phyloP scores from a whole-genome alignment of 2,113 vertebrate species.

The Chloebia gouldiae region DNA sequence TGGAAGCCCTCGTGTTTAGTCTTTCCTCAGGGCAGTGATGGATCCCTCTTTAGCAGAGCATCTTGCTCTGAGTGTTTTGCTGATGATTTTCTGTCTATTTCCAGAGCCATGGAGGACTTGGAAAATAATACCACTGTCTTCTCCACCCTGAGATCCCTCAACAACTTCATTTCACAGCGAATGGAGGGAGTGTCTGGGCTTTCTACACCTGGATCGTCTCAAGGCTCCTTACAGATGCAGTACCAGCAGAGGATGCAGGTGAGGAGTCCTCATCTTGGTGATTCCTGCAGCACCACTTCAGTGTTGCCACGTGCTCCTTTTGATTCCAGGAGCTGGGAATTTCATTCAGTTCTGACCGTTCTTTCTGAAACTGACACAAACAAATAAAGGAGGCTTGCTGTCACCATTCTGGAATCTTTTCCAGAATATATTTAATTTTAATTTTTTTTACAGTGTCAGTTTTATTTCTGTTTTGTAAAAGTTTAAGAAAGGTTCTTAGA shows the following conservation, averaged over 20 bases:
- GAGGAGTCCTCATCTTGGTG: background rate
- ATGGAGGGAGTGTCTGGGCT: constrained; percentile 61
- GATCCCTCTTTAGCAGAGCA: background rate
- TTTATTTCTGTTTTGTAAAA: background rate
- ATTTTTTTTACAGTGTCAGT: background rate
- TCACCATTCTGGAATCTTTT: background rate
- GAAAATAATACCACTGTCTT: constrained; percentile 90
- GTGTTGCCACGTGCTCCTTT: background rate
- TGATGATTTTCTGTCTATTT: background rate
- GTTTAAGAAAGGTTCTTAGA: background rate
- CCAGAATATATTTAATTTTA: background rate
- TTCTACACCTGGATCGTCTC: background rate
- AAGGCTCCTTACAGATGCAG: constrained; percentile 77
- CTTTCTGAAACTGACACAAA: background rate
- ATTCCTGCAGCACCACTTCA: background rate
- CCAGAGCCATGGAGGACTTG: constrained; percentile 75
- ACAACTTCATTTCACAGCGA: constrained; percentile 83
- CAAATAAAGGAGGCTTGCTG: background rate
- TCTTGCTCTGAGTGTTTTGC: background rate
- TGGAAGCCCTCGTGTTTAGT: background rate
- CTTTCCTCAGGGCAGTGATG: background rate
- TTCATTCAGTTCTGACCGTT: background rate
- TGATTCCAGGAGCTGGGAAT: background rate
- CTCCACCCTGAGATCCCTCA: constrained; percentile 87
- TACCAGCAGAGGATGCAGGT: constrained; percentile 91